A percentile compares a stretch with the other conserved stretches of the same genome.
Evolutionary conservation across 2,888 invertebrate genomes (phyloP).

Genomic region (Agrochola lychnidis): DNA sequence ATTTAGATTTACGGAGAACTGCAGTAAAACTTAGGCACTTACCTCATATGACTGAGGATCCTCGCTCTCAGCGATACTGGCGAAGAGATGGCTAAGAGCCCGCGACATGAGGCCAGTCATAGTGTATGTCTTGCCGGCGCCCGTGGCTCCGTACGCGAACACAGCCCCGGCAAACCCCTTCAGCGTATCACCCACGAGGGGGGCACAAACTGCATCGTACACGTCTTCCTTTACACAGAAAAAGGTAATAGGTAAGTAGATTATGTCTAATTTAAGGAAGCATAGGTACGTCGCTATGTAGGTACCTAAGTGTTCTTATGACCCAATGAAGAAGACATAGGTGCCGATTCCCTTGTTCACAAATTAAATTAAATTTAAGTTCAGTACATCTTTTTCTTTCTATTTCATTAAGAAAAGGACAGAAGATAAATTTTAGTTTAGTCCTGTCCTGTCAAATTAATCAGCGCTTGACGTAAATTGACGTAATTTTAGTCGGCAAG

Average conservation of each 20-base stretch:
- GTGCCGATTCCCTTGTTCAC: too few species aligned
- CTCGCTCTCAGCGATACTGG: slow-evolving; percentile 91
- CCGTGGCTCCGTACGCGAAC: slow-evolving; percentile 98
- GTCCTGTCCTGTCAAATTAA: too few species aligned
- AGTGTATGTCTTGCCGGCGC: slow-evolving; percentile 97
- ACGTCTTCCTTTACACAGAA: slow-evolving; percentile 92
- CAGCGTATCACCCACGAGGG: slow-evolving; percentile 96
- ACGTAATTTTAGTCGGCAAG: too few species aligned
- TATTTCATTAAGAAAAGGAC: too few species aligned
- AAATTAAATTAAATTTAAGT: too few species aligned
- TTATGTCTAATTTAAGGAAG: neutral
- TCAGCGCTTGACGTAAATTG: too few species aligned
- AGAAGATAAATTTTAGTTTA: too few species aligned
- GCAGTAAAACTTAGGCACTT: slow-evolving; percentile 63
- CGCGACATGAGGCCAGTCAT: slow-evolving; percentile 98
- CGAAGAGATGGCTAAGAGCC: slow-evolving; percentile 95
- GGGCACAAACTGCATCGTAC: slow-evolving; percentile 96
- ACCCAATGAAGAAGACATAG: neutral
- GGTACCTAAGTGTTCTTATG: neutral
- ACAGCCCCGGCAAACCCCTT: slow-evolving; percentile 98
- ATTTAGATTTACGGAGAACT: neutral
- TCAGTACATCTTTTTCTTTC: too few species aligned
- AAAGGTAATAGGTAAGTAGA: neutral
- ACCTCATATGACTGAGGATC: slow-evolving; percentile 92
- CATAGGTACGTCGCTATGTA: too few species aligned